Percentiles rank a stretch among this genome's conserved stretches.
Conservation (phyloP, 2,888 invertebrate genomes). For the Chironomus riparius region DNA sequence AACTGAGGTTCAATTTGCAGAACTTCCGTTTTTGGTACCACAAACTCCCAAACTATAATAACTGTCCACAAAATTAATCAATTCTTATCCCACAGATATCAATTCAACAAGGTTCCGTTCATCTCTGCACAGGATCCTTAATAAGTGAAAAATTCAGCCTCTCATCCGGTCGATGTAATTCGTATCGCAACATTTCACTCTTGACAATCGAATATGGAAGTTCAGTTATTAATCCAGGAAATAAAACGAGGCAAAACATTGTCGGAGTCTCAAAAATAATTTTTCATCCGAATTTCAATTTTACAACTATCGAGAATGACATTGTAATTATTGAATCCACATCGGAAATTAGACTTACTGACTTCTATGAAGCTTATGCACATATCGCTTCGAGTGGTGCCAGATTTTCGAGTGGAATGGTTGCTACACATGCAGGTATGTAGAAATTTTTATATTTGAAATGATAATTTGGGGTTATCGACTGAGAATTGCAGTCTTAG, state of each 20-base stretch:
- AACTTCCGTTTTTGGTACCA: slow-evolving; percentile 1
- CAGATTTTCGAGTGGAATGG: neutral
- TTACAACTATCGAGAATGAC: neutral
- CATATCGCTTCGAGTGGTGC: neutral
- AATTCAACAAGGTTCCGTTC: neutral
- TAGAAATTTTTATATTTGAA: neutral
- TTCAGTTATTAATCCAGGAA: neutral
- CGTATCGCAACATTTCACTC: neutral
- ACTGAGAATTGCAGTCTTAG: no score
- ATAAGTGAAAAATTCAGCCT: neutral
- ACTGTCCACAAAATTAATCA: no score
- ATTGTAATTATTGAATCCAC: neutral
- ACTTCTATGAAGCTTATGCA: neutral
- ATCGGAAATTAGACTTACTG: neutral
- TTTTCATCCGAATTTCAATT: neutral
- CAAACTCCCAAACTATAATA: no score
- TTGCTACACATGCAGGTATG: neutral
- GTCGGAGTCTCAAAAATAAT: neutral
- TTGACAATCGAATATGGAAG: slow-evolving; percentile 6
- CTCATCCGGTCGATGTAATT: neutral
- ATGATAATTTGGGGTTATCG: no score
- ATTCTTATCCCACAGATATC: neutral
- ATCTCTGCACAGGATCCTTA: neutral
- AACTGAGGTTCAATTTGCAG: neutral
- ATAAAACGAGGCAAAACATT: neutral